These are phyloP conservation scores for Philopotamus ludificatus DNA, from an alignment of 1,140 invertebrate species.

Conservation along the genomic window DNA sequence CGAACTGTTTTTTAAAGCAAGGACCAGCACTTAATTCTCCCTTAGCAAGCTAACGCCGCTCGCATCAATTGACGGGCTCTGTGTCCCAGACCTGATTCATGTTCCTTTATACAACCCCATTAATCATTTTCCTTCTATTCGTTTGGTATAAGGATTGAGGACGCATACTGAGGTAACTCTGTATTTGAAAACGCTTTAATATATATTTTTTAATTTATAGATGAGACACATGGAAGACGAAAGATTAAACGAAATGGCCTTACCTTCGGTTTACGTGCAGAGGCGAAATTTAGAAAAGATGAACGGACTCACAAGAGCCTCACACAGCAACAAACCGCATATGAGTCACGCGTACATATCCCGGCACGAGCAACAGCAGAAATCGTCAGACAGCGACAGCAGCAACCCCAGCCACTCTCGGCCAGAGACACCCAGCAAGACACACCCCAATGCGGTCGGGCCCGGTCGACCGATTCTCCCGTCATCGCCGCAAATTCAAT, in stretches of 20 bases:
- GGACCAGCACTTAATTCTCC: too few species aligned
- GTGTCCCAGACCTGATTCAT: too few species aligned
- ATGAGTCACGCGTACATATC: constrained; percentile 44
- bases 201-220: too few species aligned
- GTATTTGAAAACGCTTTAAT: too few species aligned
- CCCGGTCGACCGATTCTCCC: constrained; percentile 50
- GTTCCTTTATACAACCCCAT: too few species aligned
- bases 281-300: constrained; percentile 60
- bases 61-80: too few species aligned
- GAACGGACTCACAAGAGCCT: constrained; percentile 50
- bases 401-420: constrained; percentile 59
- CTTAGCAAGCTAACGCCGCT: too few species aligned
- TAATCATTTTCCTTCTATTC: too few species aligned
- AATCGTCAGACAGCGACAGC: constrained; percentile 62
- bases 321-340: constrained; percentile 54
- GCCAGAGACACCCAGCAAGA: constrained; percentile 61
- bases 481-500: constrained; percentile 48
- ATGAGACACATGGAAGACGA: constrained; percentile 58
- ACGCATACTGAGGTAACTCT: too few species aligned
- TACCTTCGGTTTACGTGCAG: constrained; percentile 57
- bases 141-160: too few species aligned
- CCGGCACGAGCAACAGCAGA: constrained; percentile 20
- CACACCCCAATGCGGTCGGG: constrained; percentile 49
- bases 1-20: too few species aligned
- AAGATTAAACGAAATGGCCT: constrained; percentile 54